These are phyloP conservation scores for Cirrhinus mrigala DNA, from an alignment of 2,797 vertebrate species.

Conservation along the genomic window DNA sequence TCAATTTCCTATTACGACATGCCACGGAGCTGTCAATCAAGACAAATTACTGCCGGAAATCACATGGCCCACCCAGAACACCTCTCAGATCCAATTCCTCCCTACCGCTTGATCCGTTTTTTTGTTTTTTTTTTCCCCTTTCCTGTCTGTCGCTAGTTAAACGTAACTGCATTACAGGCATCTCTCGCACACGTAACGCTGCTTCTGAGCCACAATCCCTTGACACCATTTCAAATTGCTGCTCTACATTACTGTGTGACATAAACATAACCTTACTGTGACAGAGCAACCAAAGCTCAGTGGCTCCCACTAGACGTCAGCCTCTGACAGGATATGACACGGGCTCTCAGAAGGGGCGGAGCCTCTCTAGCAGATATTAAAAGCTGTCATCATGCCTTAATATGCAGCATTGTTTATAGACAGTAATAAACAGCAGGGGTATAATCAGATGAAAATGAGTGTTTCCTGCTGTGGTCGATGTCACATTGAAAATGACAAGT, in stretches of 20 bases:
- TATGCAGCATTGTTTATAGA: slow-evolving; percentile 56
- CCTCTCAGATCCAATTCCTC: slow-evolving; percentile 45
- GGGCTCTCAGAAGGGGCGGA: slow-evolving; percentile 37
- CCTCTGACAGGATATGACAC: slow-evolving; percentile 38
- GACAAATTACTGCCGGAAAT: slow-evolving; percentile 62
- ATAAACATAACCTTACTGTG: slow-evolving; percentile 46
- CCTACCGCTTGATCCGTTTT: slow-evolving; percentile 18
- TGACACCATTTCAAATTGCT: slow-evolving; percentile 56
- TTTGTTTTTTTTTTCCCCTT: neutral
- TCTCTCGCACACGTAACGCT: slow-evolving; percentile 18
- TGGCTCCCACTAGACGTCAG: slow-evolving; percentile 38
- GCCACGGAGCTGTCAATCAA: slow-evolving; percentile 63
- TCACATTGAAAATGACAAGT: slow-evolving; percentile 60
- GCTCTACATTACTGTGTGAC: slow-evolving; percentile 59
- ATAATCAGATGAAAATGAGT: slow-evolving; percentile 62
- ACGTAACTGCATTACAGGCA: slow-evolving; percentile 52
- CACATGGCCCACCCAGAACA: slow-evolving; percentile 42
- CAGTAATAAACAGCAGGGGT: slow-evolving; percentile 58
- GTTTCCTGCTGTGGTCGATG: slow-evolving; percentile 58
- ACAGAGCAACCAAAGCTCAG: slow-evolving; percentile 47
- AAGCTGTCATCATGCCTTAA: slow-evolving; percentile 59
- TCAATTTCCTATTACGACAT: slow-evolving; percentile 65
- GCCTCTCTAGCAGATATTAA: slow-evolving; percentile 49
- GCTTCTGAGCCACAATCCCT: slow-evolving; percentile 54
- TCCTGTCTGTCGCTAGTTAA: slow-evolving; percentile 48